These are phyloP conservation scores for Calyptommatus sinebrachiatus DNA, from an alignment of 2,113 vertebrate species.

Conservation along the genomic window DNA sequence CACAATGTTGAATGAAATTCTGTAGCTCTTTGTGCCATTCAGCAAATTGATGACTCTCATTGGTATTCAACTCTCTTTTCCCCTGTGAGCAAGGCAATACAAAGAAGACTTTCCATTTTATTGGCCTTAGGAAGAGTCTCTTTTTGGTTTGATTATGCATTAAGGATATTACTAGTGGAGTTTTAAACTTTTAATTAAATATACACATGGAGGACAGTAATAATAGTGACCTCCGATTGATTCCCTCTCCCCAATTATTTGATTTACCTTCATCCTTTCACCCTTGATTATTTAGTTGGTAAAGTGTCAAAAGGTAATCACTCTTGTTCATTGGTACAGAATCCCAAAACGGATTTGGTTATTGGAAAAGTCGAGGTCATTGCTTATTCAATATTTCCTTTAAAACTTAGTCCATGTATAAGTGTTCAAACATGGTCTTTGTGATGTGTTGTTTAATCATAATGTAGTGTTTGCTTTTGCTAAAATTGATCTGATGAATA, in stretches of 20 bases:
- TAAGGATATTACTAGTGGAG: slow-evolving; percentile 5
- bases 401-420: slow-evolving; percentile 7
- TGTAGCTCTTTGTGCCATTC: slow-evolving; percentile 58
- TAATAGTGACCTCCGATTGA: slow-evolving; percentile 51
- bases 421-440: slow-evolving; percentile 4
- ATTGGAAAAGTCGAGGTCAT: slow-evolving; percentile 32
- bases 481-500: no score
- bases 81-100: slow-evolving; percentile 65
- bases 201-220: slow-evolving; percentile 24
- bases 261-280: slow-evolving; percentile 45
- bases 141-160: slow-evolving; percentile 17
- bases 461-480: slow-evolving; percentile 32
- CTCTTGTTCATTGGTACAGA: background rate
- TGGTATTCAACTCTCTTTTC: slow-evolving; percentile 65
- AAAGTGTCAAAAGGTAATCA: slow-evolving; percentile 19
- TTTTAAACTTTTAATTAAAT: slow-evolving; percentile 44
- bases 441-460: slow-evolving; percentile 27
- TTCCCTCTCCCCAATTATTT: slow-evolving; percentile 47
- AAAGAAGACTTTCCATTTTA: slow-evolving; percentile 40
- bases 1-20: slow-evolving; percentile 49
- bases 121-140: background rate
- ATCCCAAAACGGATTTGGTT: slow-evolving; percentile 29
- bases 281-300: slow-evolving; percentile 49
- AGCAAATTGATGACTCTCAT: slow-evolving; percentile 65
- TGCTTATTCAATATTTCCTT: slow-evolving; percentile 24